phyloP scores from a whole-genome alignment of 1,140 invertebrate genomes.

The Ceratina australensis region DNA sequence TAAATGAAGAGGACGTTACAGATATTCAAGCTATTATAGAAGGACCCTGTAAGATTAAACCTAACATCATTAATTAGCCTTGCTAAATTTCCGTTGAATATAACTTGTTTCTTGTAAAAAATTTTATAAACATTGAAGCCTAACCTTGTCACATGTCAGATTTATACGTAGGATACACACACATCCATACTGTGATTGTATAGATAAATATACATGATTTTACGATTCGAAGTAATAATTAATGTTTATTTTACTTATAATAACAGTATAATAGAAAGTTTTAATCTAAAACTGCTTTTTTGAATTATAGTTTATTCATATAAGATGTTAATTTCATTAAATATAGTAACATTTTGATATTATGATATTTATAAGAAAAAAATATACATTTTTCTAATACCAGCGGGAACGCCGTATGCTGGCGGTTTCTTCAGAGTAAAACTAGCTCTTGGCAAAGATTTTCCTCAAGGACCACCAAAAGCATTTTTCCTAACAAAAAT shows the following conservation, averaged over 20 bases:
- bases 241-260: neutral
- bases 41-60: constrained; percentile 86
- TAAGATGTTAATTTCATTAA: neutral
- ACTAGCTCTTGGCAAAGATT: constrained; percentile 94
- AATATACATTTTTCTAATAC: constrained; percentile 52
- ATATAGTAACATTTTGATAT: neutral
- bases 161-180: neutral
- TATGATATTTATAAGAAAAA: constrained; percentile 4
- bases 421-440: constrained; percentile 94
- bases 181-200: no score
- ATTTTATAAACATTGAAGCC: neutral
- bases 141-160: constrained; percentile 41
- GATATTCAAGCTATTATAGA: constrained; percentile 95
- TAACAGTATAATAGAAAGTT: neutral
- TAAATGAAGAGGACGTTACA: constrained; percentile 95
- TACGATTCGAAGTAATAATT: no score
- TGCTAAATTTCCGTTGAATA: neutral
- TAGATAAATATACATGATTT: no score
- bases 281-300: neutral
- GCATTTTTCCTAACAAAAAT: constrained; percentile 98
- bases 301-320: neutral
- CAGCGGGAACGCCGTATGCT: constrained; percentile 92
- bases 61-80: neutral
- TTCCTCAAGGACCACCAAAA: constrained; percentile 95
- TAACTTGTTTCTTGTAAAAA: neutral